Evolutionary conservation across 2,797 vertebrate genomes (phyloP).

Genomic region (Echiichthys vipera): DNA sequence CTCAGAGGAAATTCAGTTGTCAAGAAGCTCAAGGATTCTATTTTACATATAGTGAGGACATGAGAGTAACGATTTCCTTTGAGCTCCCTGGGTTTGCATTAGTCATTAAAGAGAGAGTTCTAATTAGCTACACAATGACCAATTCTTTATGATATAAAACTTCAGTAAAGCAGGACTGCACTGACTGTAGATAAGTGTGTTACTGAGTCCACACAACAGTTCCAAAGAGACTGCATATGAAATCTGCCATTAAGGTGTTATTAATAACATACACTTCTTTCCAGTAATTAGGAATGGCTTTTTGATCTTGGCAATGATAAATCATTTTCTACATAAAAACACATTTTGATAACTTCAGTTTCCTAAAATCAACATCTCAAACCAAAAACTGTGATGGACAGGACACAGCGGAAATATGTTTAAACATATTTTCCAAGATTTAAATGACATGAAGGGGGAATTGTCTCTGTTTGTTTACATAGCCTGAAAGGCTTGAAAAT

Average conservation of each 20-base stretch:
- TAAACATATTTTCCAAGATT: not conserved
- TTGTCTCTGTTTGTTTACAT: slow-evolving; percentile 12
- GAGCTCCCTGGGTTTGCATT: slow-evolving; percentile 14
- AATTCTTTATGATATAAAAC: slow-evolving; percentile 22
- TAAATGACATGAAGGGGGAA: not conserved
- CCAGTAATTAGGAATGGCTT: slow-evolving; percentile 14
- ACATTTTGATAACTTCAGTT: not conserved
- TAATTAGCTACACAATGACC: slow-evolving; percentile 27
- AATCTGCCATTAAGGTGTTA: slow-evolving; percentile 11
- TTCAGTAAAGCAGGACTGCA: slow-evolving; percentile 1
- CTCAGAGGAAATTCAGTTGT: slow-evolving; percentile 58
- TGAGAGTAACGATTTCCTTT: slow-evolving; percentile 5
- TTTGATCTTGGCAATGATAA: slow-evolving; percentile 4
- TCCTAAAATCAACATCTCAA: not conserved
- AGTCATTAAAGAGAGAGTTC: slow-evolving; percentile 26
- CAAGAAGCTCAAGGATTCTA: slow-evolving; percentile 22
- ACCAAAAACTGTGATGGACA: not conserved
- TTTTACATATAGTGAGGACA: slow-evolving; percentile 20
- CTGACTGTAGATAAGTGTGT: not conserved
- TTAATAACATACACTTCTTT: slow-evolving; percentile 23
- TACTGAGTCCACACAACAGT: not conserved
- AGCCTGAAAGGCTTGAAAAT: not conserved
- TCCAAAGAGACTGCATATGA: slow-evolving; percentile 17
- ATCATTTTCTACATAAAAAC: not conserved
- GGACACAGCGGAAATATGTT: not conserved